phyloP scores from a whole-genome alignment of 2,797 vertebrate species.

The Pterois miles region DNA sequence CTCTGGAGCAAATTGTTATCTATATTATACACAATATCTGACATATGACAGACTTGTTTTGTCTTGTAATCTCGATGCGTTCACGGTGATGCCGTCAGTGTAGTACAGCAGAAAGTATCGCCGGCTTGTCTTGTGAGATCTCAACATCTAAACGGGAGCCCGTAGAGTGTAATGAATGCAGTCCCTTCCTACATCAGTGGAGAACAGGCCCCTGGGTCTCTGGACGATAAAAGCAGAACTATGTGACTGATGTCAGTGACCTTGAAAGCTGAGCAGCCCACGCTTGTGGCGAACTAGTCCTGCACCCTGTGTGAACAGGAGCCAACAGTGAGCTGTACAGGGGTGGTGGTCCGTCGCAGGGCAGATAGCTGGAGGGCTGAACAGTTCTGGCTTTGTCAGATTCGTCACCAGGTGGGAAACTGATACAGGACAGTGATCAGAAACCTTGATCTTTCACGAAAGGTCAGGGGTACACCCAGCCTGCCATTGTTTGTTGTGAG shows the following conservation, averaged over 20 bases:
- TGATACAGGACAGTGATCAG: slow-evolving; percentile 17
- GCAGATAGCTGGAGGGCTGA: slow-evolving; percentile 33
- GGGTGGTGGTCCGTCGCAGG: slow-evolving; percentile 41
- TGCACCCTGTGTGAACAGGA: slow-evolving; percentile 62
- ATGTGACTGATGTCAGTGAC: slow-evolving; percentile 77
- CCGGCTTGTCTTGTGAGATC: not conserved
- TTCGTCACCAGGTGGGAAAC: slow-evolving; percentile 29
- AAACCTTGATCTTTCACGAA: slow-evolving; percentile 24
- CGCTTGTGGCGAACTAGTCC: slow-evolving; percentile 63
- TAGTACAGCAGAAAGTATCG: slow-evolving; percentile 10
- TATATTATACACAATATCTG: slow-evolving; percentile 15
- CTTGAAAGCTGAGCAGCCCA: slow-evolving; percentile 80
- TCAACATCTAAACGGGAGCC: slow-evolving; percentile 12
- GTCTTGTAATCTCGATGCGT: not conserved
- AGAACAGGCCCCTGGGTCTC: slow-evolving; percentile 43
- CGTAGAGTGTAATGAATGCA: slow-evolving; percentile 33
- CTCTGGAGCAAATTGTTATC: not conserved
- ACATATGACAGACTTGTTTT: not conserved
- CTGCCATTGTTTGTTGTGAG: slow-evolving; percentile 2
- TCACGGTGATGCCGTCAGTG: slow-evolving; percentile 18
- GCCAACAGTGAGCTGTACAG: slow-evolving; percentile 66
- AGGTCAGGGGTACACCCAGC: slow-evolving; percentile 4
- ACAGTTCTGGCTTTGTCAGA: slow-evolving; percentile 44
- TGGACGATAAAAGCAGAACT: slow-evolving; percentile 58
- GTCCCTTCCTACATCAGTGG: slow-evolving; percentile 36